These are phyloP conservation scores for Festucalex cinctus DNA, from an alignment of 2,113 vertebrate genomes.

Conservation along the genomic window DNA sequence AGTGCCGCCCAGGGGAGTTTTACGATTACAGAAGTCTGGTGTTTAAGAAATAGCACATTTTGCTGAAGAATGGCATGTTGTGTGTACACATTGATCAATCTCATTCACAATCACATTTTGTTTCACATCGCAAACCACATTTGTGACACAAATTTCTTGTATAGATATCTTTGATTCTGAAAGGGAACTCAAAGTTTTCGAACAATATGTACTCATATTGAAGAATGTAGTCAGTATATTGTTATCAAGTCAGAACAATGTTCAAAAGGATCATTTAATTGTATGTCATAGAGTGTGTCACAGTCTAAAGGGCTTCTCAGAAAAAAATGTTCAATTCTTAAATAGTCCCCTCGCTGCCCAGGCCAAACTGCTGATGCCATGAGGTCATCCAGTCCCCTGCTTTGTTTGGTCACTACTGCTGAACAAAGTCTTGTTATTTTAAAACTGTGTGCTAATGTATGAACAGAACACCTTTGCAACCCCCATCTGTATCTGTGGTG, in stretches of 20 bases:
- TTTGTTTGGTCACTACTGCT: slow-evolving; percentile 29
- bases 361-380: slow-evolving; percentile 22
- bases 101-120: too few species aligned
- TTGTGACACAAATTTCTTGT: too few species aligned
- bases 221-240: not conserved
- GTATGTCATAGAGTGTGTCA: not conserved
- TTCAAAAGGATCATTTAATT: not conserved
- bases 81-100: too few species aligned
- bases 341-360: slow-evolving; percentile 11
- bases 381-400: slow-evolving; percentile 42
- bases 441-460: slow-evolving; percentile 26
- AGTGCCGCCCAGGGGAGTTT: too few species aligned
- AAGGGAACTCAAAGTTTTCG: too few species aligned
- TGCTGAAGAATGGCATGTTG: too few species aligned
- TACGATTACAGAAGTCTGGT: too few species aligned
- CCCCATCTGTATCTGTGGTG: slow-evolving; percentile 27
- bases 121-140: too few species aligned
- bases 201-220: not conserved
- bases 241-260: not conserved
- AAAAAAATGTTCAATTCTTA: not conserved
- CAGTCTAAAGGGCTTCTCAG: not conserved
- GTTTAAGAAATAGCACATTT: too few species aligned
- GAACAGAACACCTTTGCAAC: slow-evolving; percentile 32
- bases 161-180: too few species aligned
- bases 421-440: slow-evolving; percentile 53